These are phyloP conservation scores for Scaptomyza pallida DNA, from an alignment of 1,140 invertebrate species.

Conservation along the genomic window DNA sequence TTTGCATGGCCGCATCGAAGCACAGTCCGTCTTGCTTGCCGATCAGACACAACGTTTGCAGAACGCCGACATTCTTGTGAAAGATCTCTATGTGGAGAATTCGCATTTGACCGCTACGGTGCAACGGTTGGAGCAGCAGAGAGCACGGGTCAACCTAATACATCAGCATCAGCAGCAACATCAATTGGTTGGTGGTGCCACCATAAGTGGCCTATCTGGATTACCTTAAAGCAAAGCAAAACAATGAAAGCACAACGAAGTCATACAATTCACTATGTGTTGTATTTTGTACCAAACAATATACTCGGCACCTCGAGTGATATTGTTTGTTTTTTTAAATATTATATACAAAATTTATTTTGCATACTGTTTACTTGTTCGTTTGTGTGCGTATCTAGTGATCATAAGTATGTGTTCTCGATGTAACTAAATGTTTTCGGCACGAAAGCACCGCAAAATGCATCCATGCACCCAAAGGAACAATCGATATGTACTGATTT, in stretches of 20 bases:
- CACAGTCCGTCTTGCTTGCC: slow-evolving; percentile 86
- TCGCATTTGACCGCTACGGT: slow-evolving; percentile 88
- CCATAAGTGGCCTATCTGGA: slow-evolving; percentile 61
- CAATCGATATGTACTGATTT: slow-evolving; percentile 62
- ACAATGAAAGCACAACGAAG: slow-evolving; percentile 53
- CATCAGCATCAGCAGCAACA: slow-evolving; percentile 76
- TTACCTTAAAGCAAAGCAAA: slow-evolving; percentile 68
- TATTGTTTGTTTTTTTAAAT: slow-evolving; percentile 36
- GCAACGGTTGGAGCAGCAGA: slow-evolving; percentile 87
- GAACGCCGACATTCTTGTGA: slow-evolving; percentile 89
- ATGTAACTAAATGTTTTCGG: slow-evolving; percentile 40
- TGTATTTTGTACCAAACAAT: slow-evolving; percentile 41
- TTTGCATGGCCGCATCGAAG: slow-evolving; percentile 86
- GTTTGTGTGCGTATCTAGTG: slow-evolving; percentile 45
- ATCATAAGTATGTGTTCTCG: slow-evolving; percentile 41
- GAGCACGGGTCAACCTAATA: slow-evolving; percentile 70
- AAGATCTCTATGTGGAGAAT: slow-evolving; percentile 93
- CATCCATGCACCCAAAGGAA: slow-evolving; percentile 54
- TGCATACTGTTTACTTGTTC: slow-evolving; percentile 40
- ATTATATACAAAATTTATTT: slow-evolving; percentile 31
- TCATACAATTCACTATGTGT: slow-evolving; percentile 31
- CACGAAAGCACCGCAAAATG: slow-evolving; percentile 18
- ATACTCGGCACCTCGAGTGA: slow-evolving; percentile 21
- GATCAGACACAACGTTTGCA: slow-evolving; percentile 88
- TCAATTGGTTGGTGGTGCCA: slow-evolving; percentile 41